These are phyloP conservation scores for Oenanthe melanoleuca DNA, from an alignment of 2,113 vertebrate species.

Conservation along the genomic window DNA sequence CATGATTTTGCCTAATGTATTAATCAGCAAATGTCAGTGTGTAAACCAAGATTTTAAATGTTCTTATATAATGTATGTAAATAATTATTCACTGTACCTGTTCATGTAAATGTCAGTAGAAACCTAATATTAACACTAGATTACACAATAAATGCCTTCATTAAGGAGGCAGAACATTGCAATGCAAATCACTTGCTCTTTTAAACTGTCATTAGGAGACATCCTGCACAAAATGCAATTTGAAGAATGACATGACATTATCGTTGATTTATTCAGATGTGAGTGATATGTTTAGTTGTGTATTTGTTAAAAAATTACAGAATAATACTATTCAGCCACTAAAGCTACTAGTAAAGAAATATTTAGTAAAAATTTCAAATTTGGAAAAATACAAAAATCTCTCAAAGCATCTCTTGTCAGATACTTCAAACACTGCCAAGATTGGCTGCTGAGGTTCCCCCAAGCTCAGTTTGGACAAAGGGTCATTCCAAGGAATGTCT, in stretches of 20 bases:
- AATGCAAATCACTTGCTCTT: constrained; percentile 40
- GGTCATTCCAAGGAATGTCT: neutral
- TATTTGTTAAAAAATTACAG: neutral
- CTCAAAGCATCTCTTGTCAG: neutral
- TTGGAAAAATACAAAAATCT: neutral
- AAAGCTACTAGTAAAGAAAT: neutral
- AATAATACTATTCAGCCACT: neutral
- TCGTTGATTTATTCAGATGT: constrained; percentile 21
- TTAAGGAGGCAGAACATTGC: constrained; percentile 47
- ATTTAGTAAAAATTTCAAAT: neutral
- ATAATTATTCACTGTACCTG: constrained; percentile 65
- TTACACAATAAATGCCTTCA: constrained; percentile 51
- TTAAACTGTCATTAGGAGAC: constrained; percentile 52
- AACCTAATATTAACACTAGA: constrained; percentile 42
- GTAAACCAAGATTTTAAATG: constrained; percentile 53
- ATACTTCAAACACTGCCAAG: neutral
- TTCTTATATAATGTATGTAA: constrained; percentile 63
- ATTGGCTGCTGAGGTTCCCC: neutral
- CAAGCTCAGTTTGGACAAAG: neutral
- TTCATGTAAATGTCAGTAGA: constrained; percentile 64
- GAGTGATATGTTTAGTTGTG: neutral
- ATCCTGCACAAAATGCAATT: constrained; percentile 19
- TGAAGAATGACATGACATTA: constrained; percentile 23
- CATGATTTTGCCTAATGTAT: constrained; percentile 69
- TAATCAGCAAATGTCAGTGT: constrained; percentile 66